phyloP scores from a whole-genome alignment of 2,797 vertebrate genomes.

The Lepus townsendii region DNA sequence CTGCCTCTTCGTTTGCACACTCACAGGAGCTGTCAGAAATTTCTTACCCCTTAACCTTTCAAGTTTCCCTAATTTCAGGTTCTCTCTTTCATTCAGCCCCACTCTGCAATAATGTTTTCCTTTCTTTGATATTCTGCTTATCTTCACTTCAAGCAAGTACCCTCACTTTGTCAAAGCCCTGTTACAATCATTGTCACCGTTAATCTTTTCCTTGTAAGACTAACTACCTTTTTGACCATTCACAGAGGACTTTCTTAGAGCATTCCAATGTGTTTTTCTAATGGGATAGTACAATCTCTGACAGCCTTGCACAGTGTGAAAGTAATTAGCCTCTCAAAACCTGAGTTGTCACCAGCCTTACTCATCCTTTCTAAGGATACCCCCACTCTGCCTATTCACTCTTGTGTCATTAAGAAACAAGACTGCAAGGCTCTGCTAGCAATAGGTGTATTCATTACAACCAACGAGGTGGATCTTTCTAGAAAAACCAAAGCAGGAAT shows the following conservation, averaged over 20 bases:
- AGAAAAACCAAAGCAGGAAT: background rate
- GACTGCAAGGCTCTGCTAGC: background rate
- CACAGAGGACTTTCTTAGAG: slow-evolving; percentile 51
- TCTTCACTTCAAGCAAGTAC: slow-evolving; percentile 53
- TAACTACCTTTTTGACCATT: slow-evolving; percentile 54
- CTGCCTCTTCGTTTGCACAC: background rate
- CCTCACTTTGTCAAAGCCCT: slow-evolving; percentile 29
- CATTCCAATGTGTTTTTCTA: background rate
- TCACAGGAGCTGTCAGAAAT: background rate
- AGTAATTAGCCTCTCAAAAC: slow-evolving; percentile 60
- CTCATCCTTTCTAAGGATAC: background rate
- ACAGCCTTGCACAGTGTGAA: background rate
- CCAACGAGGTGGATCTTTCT: background rate
- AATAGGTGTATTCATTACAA: slow-evolving; percentile 25
- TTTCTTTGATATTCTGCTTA: slow-evolving; percentile 39
- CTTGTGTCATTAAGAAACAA: slow-evolving; percentile 29
- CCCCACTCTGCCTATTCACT: background rate
- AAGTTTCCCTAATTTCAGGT: slow-evolving; percentile 22
- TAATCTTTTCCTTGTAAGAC: slow-evolving; percentile 21
- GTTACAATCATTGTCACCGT: slow-evolving; percentile 35
- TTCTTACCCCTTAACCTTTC: slow-evolving; percentile 34
- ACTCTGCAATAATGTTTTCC: slow-evolving; percentile 41
- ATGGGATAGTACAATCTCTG: background rate
- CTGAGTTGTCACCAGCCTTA: slow-evolving; percentile 31
- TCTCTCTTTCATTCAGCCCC: background rate